Conservation (phyloP, 2,797 vertebrate species). For the Austrolebias charrua region DNA sequence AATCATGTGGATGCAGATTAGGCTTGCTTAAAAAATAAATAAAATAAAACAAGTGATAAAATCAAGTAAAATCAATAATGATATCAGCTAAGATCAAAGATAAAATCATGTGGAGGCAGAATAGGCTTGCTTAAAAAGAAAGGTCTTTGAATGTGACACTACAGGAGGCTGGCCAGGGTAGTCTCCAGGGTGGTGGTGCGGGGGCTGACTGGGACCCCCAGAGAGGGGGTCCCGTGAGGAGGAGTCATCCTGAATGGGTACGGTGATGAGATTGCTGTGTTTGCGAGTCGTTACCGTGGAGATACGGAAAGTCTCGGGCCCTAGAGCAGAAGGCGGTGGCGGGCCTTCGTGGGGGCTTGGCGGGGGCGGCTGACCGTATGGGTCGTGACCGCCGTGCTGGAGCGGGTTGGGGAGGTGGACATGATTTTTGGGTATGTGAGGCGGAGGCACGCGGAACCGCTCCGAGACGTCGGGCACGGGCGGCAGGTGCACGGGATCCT, state of each 20-base stretch:
- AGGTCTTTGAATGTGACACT: conserved; percentile 90
- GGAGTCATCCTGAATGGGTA: conserved; percentile 98
- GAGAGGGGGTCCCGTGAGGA: conserved; percentile 86
- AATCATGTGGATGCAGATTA: too few relatives aligned
- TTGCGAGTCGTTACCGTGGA: conserved; percentile 90
- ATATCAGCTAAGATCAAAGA: too few relatives aligned
- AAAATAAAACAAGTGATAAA: too few relatives aligned
- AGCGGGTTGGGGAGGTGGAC: conserved; percentile 88
- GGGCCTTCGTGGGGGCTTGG: conserved; percentile 85
- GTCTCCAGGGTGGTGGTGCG: conserved; percentile 91
- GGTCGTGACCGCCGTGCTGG: conserved; percentile 89
- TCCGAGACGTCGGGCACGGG: conserved; percentile 86
- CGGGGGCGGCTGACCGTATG: conserved; percentile 86
- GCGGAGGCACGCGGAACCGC: conserved; percentile 91
- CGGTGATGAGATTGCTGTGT: conserved; percentile 98
- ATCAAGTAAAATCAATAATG: too few relatives aligned
- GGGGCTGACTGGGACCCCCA: conserved; percentile 74
- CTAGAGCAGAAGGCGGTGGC: conserved; percentile 82
- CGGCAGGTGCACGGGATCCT: conserved; percentile 86
- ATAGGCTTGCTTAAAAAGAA: too few relatives aligned
- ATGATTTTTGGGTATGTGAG: conserved; percentile 92
- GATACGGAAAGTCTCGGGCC: conserved; percentile 96
- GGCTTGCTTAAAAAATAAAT: too few relatives aligned
- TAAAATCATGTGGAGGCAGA: too few relatives aligned
- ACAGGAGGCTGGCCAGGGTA: conserved; percentile 93